Base-by-base conservation (phyloP, 2,113 vertebrate species). In the Podocnemis expansa region DNA sequence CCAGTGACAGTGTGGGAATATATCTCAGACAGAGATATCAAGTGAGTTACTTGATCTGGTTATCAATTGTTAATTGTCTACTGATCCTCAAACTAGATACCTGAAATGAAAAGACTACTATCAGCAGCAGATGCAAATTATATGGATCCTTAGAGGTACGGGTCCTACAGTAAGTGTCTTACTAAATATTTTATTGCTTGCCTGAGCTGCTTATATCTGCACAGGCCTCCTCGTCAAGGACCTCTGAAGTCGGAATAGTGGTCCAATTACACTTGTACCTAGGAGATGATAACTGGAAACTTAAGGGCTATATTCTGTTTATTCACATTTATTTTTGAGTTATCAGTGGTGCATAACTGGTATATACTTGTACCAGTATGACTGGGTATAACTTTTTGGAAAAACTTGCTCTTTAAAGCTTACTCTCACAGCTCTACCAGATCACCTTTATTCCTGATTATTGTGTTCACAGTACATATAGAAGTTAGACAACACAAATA, bases 61-160 rank as follows among this genome's bases (percentile, higher is more conserved):
- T 96, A 98, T 98, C 90, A 98, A 98, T 98, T 97, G 91, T 98
- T 98, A 98, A 98, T 98, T 97, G 98, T 97, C 94, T 97, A 97
- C 95, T 93, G 97, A 98, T 96, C 97, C 97, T 97, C 98, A 94
- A 98, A 98, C 96, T 97, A 98, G 97, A 98, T 97, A 98, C 96
- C 95, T 96, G 91, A 96, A 97, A 89, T 97, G 96, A 97, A 98
- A 93, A 97, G 97, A 96, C 93, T 87, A 95, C 86, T 94, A 93
- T 97, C 96, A 97, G 95, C 94, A 94, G 84, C 91, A 96, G 92
- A 97, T 96, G 96, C 93, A 97, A 97, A 96, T 98, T 97, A 97
- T 97, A 96, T 94, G 92, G 96, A 97, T 96, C 88, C 91, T 96
- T 93, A 96, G 86, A 94, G 94, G 49, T 70, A 80, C 70, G 85